phyloP scores from a whole-genome alignment of 1,140 invertebrate species.

The Andricus grossulariae region DNA sequence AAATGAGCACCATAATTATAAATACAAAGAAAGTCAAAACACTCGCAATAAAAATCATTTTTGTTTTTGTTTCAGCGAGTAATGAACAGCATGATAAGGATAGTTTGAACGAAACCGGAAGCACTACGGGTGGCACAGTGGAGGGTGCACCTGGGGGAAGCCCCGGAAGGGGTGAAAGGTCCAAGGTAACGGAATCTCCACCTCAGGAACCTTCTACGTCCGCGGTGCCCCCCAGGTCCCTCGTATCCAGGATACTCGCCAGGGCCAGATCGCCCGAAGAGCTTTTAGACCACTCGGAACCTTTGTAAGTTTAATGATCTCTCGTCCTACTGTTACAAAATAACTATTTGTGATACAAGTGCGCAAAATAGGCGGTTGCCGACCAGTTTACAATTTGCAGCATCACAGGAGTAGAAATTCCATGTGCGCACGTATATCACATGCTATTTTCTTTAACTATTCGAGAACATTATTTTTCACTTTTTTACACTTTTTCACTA shows the following conservation, averaged over 20 bases:
- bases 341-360: too few relatives aligned
- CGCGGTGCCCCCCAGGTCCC: constrained; percentile 60
- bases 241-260: constrained; percentile 67
- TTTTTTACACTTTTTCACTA: too few relatives aligned
- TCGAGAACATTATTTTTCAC: too few relatives aligned
- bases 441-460: too few relatives aligned
- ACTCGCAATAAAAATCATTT: constrained; percentile 14
- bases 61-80: constrained; percentile 65
- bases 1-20: too few relatives aligned
- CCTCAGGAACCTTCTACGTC: constrained; percentile 42
- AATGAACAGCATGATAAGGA: constrained; percentile 76
- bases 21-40: too few relatives aligned
- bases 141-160: constrained; percentile 59
- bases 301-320: constrained; percentile 60
- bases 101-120: constrained; percentile 75
- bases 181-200: constrained; percentile 34
- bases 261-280: constrained; percentile 61
- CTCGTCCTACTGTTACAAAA: not conserved
- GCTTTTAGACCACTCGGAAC: constrained; percentile 66
- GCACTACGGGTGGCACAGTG: constrained; percentile 66
- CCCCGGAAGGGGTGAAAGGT: constrained; percentile 56
- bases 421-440: too few relatives aligned
- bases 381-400: too few relatives aligned
- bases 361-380: too few relatives aligned
- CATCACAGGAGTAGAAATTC: too few relatives aligned